These are phyloP conservation scores for Sebastes ruberrimus DNA, from an alignment of 2,797 vertebrate species.

Conservation along the genomic window DNA sequence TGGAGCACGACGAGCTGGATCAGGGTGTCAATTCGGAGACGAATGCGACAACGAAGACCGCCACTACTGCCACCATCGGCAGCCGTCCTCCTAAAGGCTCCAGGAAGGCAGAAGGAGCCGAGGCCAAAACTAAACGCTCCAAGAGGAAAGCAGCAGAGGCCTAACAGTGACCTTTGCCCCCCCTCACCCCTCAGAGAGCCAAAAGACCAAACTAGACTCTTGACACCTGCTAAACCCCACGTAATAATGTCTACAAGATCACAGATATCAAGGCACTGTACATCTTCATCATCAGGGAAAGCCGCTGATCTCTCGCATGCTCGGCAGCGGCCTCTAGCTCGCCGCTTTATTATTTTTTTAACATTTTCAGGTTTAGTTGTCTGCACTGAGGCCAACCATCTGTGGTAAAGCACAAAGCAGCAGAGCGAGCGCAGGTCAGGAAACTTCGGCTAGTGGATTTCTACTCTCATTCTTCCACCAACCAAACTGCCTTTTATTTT, in stretches of 20 bases:
- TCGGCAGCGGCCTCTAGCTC: constrained; percentile 80
- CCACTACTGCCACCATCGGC: neutral
- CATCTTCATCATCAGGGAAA: constrained; percentile 77
- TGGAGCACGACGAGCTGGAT: constrained; percentile 89
- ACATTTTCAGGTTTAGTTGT: constrained; percentile 44
- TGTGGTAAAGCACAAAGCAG: constrained; percentile 72
- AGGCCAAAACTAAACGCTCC: constrained; percentile 67
- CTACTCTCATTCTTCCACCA: neutral
- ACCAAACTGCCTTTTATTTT: constrained; percentile 3
- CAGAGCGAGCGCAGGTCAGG: constrained; percentile 62
- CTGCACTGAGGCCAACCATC: constrained; percentile 83
- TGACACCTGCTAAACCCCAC: neutral
- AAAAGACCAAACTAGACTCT: constrained; percentile 35
- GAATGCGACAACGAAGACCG: constrained; percentile 49
- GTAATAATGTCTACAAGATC: constrained; percentile 14
- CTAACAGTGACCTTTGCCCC: constrained; percentile 69
- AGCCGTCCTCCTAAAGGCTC: constrained; percentile 61
- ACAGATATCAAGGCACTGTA: constrained; percentile 72
- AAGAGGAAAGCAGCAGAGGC: constrained; percentile 80
- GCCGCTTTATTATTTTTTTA: neutral
- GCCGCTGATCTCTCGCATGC: constrained; percentile 74
- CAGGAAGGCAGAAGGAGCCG: constrained; percentile 54
- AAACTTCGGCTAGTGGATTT: neutral
- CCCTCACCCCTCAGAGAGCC: constrained; percentile 28
- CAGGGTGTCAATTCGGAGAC: neutral